phyloP scores from a whole-genome alignment of 2,797 vertebrate species.

The Lates japonicus region DNA sequence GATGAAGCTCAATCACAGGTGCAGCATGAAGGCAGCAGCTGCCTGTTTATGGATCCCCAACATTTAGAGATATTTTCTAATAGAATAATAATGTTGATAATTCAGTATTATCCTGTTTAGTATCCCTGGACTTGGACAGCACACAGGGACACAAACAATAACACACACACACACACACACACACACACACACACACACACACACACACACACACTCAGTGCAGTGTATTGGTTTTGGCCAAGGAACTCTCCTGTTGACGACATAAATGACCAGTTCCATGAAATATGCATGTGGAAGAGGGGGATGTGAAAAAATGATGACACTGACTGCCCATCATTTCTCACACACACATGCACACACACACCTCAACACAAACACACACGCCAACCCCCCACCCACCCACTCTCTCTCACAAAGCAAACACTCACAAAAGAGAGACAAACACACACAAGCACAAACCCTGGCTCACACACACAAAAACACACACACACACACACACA shows the following conservation, averaged over 20 bases:
- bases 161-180: slow-evolving; percentile 4
- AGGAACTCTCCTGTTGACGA: slow-evolving; percentile 58
- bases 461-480: slow-evolving; percentile 39
- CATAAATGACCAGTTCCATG: slow-evolving; percentile 72
- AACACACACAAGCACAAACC: slow-evolving; percentile 57
- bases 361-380: slow-evolving; percentile 21
- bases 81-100: slow-evolving; percentile 20
- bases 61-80: neutral
- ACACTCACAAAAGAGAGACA: slow-evolving; percentile 59
- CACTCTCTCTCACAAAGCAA: slow-evolving; percentile 51
- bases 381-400: neutral
- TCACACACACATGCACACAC: slow-evolving; percentile 12
- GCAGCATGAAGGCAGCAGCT: slow-evolving; percentile 51
- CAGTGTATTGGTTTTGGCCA: slow-evolving; percentile 23
- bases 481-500: slow-evolving; percentile 30
- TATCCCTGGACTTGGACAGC: slow-evolving; percentile 12
- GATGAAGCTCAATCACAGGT: slow-evolving; percentile 57
- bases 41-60: slow-evolving; percentile 31
- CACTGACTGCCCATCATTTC: slow-evolving; percentile 60
- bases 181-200: slow-evolving; percentile 7
- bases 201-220: slow-evolving; percentile 3
- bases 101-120: slow-evolving; percentile 25
- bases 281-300: slow-evolving; percentile 80
- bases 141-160: neutral
- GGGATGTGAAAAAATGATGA: slow-evolving; percentile 62